Evolutionary conservation across 2,113 vertebrate species (phyloP), one percentile per base, ranked within the genome.

Genomic region (Heptranchias perlo): DNA sequence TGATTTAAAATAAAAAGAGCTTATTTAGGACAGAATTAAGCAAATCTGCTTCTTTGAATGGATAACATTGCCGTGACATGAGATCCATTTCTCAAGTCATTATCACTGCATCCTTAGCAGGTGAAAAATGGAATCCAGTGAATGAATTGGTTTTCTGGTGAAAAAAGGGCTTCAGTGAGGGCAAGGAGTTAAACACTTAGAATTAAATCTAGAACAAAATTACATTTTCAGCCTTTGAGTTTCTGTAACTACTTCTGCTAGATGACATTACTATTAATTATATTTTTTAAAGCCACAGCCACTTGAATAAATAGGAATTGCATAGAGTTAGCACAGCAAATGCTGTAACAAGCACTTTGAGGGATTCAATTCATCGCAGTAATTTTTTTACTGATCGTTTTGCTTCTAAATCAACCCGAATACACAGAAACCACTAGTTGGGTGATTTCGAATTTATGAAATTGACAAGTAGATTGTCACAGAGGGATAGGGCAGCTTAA

Each of bases 251-350:
- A 69, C 4, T 52, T 69, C 94, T 16, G 28, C 64, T 69, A 25
- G 28, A 95, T 73, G 11, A n/a, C 4, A 35, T 73, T 69, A 31
- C 44, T 69, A 49, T 95, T 95, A 94, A 94, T 44, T 44, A 47
- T 35, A 28, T 65, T 39, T 65, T 52, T 62, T 65, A 44, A 94
- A 94, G 61, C 35, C 35, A 44, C 35, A 94, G 18, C 61, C 35
- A 28, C n/a, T 95, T 95, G 39, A 69, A 95, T 69, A 95, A 73
- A 73, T 47, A 95, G 64, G 44, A 95, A 69, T 28, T 94, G 92
- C 39, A 61, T 11, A 44, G n/a, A 94, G 52, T 58, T 28, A 67
- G 21, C 39, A 94, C 92, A 67, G 92, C 62, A 64, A 89, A 89
- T 54, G 28, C 49, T 54, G 52, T 58, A 89, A 54, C 47, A 58